Conservation (phyloP, 2,797 vertebrate species). For the Pangasius macronema region DNA sequence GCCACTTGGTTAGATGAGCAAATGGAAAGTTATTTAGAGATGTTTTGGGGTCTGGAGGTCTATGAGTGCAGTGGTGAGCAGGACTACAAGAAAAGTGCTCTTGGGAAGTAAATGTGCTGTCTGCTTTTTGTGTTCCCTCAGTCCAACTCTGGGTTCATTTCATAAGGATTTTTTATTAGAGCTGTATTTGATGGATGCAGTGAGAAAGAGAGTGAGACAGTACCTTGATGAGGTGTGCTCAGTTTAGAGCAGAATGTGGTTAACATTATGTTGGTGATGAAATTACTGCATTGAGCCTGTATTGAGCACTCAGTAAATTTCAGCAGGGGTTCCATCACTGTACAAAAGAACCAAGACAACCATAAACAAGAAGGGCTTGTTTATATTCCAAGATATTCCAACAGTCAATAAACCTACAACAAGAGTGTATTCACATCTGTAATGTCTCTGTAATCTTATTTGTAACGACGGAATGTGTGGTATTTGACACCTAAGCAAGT, state of each 20-base stretch:
- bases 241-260: constrained; percentile 14
- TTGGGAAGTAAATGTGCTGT: constrained; percentile 26
- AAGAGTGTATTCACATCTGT: background rate
- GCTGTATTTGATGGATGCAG: background rate
- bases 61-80: constrained; percentile 28
- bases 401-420: background rate
- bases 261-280: constrained; percentile 16
- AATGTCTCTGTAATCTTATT: background rate
- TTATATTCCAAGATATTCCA: background rate
- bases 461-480: background rate
- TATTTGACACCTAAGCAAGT: background rate
- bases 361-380: background rate
- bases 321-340: background rate
- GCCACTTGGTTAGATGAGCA: constrained; percentile 47
- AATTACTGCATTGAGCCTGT: constrained; percentile 13
- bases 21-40: constrained; percentile 50
- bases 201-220: background rate
- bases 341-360: background rate
- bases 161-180: constrained; percentile 18
- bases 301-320: constrained; percentile 12
- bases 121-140: constrained; percentile 5
- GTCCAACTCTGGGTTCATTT: constrained; percentile 18
- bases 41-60: constrained; percentile 17
- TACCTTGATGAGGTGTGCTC: constrained; percentile 15
- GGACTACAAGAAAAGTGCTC: background rate